Conservation (phyloP, 1,140 invertebrate genomes). For the Bombus pyrosoma region DNA sequence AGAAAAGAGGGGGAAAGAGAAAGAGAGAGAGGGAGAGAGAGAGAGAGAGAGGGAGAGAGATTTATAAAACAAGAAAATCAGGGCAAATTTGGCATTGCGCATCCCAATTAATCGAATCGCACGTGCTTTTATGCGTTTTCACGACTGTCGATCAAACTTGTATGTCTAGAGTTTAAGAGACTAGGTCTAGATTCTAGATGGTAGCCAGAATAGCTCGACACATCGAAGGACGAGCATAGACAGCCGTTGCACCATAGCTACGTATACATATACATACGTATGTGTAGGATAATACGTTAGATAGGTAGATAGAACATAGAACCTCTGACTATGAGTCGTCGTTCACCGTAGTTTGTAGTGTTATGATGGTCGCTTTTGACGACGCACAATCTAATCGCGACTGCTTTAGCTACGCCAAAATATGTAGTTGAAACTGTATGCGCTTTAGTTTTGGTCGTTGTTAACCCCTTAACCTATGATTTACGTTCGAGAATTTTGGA, state of each 20-base stretch:
- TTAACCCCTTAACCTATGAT: no score
- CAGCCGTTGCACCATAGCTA: background rate
- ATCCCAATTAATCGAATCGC: background rate
- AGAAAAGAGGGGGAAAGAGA: background rate
- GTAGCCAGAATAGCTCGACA: background rate
- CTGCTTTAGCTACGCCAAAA: background rate
- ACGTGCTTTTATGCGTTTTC: background rate
- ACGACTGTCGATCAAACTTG: background rate
- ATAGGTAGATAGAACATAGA: background rate
- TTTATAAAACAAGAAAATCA: background rate
- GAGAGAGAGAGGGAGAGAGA: background rate
- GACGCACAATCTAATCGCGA: background rate
- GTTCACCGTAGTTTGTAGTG: background rate
- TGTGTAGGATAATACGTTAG: background rate
- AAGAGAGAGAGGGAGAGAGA: no score
- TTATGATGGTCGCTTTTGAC: background rate
- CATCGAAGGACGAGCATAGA: background rate
- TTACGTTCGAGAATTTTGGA: no score
- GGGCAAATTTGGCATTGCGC: background rate
- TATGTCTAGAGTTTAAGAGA: background rate
- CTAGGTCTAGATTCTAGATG: background rate
- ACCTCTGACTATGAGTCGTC: background rate
- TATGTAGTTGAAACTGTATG: background rate
- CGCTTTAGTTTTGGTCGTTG: background rate
- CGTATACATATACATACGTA: background rate